Evolutionary conservation across 2,797 vertebrate genomes (phyloP), one percentile per base, ranked within the genome.

Genomic region (Enoplosus armatus): DNA sequence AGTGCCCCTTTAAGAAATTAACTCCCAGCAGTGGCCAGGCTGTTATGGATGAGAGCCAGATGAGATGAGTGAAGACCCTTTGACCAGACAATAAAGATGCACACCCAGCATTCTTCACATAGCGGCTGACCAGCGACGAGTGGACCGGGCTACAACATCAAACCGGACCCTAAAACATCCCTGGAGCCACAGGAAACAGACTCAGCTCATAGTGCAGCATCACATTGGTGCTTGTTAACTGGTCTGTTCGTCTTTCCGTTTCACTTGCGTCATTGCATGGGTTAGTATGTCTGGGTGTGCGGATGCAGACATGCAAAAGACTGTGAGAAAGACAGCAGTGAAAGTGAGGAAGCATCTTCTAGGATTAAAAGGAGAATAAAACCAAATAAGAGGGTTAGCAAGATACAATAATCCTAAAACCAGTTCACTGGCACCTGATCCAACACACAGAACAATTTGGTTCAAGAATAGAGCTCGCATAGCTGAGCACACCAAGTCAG

Each of bases 71-170:
- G 33, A 80, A n/a, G 16, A 70, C 59, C 59, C 58, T 78, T 58
- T 65, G 61, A 79, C 41, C 29, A 62, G 62, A 87, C 67, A 85
- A 79, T 41, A 61, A 18, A n/a, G 72, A 89, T 64, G 55, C 71
- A 86, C 83, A 73, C 31, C 31, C 65, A 55, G 69, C 80, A 90
- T 90, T 89, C 68, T 74, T 84, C 1, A 45, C 85, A 91, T 77
- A 84, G 77, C 81, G 76, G 73, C 75, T 62, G 60, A 86, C 55
- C 56, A 65, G 51, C 26, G 24, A 75, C 45, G 75, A 85, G 74
- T 27, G 39, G 41, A 67, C 65, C 11, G 3, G 62, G 35, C 61
- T 43, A 27, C 63, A 54, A 37, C 60, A 72, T 70, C 60, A 74
- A 79, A 73, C 43, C 0, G 11, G 35, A 20, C 35, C 68, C 31